phyloP scores from a whole-genome alignment of 1,140 invertebrate genomes.

The Penaeus indicus region DNA sequence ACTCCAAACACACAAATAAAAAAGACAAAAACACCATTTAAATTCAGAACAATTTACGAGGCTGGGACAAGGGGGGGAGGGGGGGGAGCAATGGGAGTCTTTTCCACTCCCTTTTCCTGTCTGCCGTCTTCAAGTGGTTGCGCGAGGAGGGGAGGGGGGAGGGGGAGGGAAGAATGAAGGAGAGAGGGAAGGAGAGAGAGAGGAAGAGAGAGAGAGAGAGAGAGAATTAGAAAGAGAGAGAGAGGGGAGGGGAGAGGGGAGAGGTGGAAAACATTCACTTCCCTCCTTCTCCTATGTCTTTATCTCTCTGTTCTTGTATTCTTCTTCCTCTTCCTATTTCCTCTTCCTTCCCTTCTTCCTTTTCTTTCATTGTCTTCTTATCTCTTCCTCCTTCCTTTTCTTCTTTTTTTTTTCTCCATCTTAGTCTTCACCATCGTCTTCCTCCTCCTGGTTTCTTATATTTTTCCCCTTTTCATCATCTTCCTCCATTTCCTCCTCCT shows the following conservation, averaged over 20 bases:
- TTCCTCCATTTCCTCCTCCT: no score
- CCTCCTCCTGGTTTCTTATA: not conserved
- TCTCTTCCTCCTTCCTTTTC: not conserved
- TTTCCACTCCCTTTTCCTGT: constrained; percentile 60
- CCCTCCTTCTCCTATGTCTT: not conserved
- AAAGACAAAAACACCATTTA: constrained; percentile 59
- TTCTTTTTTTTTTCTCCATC: no score
- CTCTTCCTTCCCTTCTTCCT: not conserved
- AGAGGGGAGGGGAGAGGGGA: constrained; percentile 9
- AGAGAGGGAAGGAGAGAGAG: not conserved
- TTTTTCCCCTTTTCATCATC: not conserved
- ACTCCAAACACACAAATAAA: constrained; percentile 59
- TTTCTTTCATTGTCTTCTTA: not conserved
- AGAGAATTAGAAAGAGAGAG: no score
- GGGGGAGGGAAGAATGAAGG: not conserved
- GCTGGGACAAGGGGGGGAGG: constrained; percentile 20
- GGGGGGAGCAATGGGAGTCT: constrained; percentile 49
- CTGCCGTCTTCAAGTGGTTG: constrained; percentile 47
- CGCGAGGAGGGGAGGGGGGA: not conserved
- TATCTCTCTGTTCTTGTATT: not conserved
- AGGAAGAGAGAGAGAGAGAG: not conserved
- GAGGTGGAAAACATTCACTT: not conserved
- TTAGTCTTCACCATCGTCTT: no score
- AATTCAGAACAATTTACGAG: constrained; percentile 60
- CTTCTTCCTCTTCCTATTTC: not conserved